These are phyloP conservation scores for Peromyscus leucopus DNA, from an alignment of 2,113 vertebrate genomes.

Conservation along the genomic window DNA sequence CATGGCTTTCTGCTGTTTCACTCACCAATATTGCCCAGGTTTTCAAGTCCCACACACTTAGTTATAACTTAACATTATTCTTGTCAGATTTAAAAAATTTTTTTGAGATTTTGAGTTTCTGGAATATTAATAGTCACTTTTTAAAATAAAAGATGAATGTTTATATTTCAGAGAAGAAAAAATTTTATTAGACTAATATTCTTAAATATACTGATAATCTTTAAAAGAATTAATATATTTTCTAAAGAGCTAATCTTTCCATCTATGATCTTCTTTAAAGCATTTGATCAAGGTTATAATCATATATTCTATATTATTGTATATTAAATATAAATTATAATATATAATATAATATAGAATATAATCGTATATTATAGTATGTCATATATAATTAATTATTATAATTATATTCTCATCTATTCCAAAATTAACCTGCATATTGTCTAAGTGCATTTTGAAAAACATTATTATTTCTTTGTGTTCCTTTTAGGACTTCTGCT, in stretches of 20 bases:
- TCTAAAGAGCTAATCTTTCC: not conserved
- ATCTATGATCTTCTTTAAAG: not conserved
- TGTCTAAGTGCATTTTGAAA: not conserved
- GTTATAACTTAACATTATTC: not conserved
- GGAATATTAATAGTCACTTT: not conserved
- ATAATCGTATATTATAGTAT: not conserved
- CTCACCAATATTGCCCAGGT: not conserved
- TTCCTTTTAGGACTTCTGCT: not conserved
- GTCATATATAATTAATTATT: too few relatives aligned
- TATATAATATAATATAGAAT: not conserved
- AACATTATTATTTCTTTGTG: not conserved
- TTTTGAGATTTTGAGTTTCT: not conserved
- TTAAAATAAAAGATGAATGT: not conserved
- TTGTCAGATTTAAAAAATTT: not conserved
- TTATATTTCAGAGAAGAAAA: not conserved
- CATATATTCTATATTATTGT: too few relatives aligned
- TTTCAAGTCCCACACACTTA: not conserved
- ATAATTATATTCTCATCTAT: not conserved
- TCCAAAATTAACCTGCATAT: not conserved
- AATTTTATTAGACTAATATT: not conserved
- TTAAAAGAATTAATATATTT: not conserved
- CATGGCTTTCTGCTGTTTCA: not conserved
- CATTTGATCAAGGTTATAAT: not conserved
- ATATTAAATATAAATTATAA: too few relatives aligned
- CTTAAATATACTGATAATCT: not conserved